Evolutionary conservation across 2,888 invertebrate genomes (phyloP), one percentile per base, ranked within the genome.

Genomic region (Ischnus inquisitorius): DNA sequence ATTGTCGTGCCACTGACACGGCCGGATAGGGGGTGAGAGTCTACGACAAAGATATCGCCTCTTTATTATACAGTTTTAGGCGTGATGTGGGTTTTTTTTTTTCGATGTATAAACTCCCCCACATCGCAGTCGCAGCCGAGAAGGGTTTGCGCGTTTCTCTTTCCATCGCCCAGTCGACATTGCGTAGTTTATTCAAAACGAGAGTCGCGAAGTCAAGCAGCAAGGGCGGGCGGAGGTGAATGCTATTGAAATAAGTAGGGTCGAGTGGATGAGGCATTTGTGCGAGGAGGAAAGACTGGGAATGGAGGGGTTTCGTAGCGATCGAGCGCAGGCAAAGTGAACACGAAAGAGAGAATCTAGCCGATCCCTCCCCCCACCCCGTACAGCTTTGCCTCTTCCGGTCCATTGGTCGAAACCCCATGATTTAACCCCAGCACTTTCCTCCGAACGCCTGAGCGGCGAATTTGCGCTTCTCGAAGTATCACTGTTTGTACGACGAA

Each of bases 221-320:
- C 41, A 54, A 34, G 34, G 34, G 34, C 34, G 8, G 34, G 57
- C 76, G 41, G 88, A 90, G 89, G 81, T 90, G 90, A 90, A 90
- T 90, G 90, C 91, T 90, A 92, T 92, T 92, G 92, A 91, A 91
- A 92, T 92, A 92, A 93, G 92, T 91, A 92, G 92, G 91, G 90
- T 92, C 90, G 91, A 92, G 91, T 91, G 89, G 89, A 89, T 90
- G 88, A 87, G 85, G 76, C 81, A 85, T 77, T 82, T 76, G 69
- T 60, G 79, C 48, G 80, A 85, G 85, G 82, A 85, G 86, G 82
- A 86, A 74, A 79, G 86, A 84, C 34, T 34, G 54, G 57, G 64
- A 60, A 76, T 41, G 43, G 41, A 34, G 54, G 19, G 57, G 65
- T 81, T 71, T 75, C 68, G 69, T 46, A 79, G 71, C 64, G 25